Conservation (phyloP, 2,797 vertebrate species). For the Chelmon rostratus region DNA sequence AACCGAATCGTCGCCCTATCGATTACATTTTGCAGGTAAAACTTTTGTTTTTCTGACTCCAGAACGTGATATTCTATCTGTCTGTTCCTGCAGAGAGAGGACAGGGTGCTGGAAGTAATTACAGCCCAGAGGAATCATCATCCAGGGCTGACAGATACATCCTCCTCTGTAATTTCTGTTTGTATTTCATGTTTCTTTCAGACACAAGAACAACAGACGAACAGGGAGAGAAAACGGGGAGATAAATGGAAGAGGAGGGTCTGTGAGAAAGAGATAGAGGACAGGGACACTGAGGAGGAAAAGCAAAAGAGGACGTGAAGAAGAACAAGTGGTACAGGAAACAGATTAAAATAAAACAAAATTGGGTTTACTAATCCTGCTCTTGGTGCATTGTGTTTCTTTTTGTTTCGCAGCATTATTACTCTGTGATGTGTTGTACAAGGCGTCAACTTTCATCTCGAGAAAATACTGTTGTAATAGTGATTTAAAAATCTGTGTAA, state of each 20-base stretch:
- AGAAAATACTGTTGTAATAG: background rate
- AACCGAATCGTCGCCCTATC: background rate
- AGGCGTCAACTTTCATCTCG: background rate
- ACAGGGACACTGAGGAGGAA: background rate
- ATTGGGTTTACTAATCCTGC: background rate
- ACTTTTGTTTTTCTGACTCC: background rate
- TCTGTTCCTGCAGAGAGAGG: background rate
- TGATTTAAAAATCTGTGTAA: background rate
- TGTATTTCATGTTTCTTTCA: conserved; percentile 8
- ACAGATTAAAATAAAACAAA: background rate
- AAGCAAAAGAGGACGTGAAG: background rate
- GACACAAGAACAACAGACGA: background rate
- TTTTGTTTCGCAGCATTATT: background rate
- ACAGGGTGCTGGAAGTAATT: conserved; percentile 17
- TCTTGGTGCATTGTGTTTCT: background rate
- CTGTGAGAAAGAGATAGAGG: conserved; percentile 7
- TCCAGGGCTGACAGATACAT: background rate
- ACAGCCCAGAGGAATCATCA: conserved; percentile 7
- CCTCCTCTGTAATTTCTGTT: background rate
- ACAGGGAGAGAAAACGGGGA: background rate
- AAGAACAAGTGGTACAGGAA: background rate
- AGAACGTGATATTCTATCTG: background rate
- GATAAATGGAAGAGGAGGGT: conserved; percentile 1
- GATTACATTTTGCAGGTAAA: background rate
- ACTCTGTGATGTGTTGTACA: background rate